phyloP scores from a whole-genome alignment of 2,797 vertebrate species.

The Xiphorhynchus erythropygius region DNA sequence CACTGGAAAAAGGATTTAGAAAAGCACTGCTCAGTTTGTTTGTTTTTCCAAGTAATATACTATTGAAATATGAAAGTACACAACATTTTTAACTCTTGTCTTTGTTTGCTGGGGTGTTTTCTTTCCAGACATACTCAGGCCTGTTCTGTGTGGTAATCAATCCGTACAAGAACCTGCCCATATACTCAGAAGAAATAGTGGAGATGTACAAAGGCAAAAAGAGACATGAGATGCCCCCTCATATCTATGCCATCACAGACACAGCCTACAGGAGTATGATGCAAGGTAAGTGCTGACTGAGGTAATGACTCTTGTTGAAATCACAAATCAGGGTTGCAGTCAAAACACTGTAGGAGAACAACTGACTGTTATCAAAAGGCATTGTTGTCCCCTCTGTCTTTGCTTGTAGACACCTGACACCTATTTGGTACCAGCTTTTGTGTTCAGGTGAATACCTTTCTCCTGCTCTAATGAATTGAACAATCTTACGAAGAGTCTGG shows the following conservation, averaged over 20 bases:
- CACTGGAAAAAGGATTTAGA: background rate
- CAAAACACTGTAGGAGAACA: background rate
- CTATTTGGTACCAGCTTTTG: background rate
- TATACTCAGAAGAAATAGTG: conserved; percentile 98
- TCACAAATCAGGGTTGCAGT: background rate
- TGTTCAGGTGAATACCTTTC: background rate
- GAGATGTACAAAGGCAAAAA: conserved; percentile 99
- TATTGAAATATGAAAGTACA: background rate
- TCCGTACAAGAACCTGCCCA: conserved; percentile 98
- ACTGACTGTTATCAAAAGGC: background rate
- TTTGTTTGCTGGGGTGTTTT: background rate
- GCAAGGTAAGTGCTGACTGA: conserved; percentile 85
- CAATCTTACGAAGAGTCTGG: background rate
- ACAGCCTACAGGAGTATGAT: conserved; percentile 98
- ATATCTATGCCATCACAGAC: conserved; percentile 98
- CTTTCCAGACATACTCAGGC: conserved; percentile 92
- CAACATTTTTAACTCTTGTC: background rate
- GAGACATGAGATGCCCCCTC: conserved; percentile 97
- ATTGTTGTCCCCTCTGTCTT: background rate
- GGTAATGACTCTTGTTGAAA: conserved; percentile 18
- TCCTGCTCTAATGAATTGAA: background rate
- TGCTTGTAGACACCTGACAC: background rate
- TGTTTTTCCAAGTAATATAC: background rate
- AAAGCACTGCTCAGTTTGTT: background rate
- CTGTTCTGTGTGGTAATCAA: conserved; percentile 99